A percentile compares a stretch with the other conserved stretches of the same genome.
Conservation (phyloP, 1,140 invertebrate genomes). For the Drosophila albomicans region DNA sequence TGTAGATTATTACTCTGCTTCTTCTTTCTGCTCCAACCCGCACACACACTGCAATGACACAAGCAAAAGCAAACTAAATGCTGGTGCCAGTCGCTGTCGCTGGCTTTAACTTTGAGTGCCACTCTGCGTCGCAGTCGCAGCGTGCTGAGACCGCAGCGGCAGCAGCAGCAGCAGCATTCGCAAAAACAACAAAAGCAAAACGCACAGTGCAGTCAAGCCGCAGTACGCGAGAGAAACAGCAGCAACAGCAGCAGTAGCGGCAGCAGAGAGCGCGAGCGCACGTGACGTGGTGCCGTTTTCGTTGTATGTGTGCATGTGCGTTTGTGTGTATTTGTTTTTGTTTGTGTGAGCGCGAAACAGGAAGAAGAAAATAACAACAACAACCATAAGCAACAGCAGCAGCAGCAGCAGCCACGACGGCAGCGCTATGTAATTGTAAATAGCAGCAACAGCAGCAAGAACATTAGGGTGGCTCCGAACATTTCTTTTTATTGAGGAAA, state of each 20-base stretch:
- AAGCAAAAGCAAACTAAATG: slow-evolving; percentile 80
- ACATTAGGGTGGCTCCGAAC: slow-evolving; percentile 53
- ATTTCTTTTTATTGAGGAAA: slow-evolving; percentile 7
- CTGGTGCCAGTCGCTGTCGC: slow-evolving; percentile 46
- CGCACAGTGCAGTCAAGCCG: slow-evolving; percentile 46
- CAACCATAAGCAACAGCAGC: slow-evolving; percentile 42
- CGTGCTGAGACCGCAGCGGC: slow-evolving; percentile 38
- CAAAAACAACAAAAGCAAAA: slow-evolving; percentile 62
- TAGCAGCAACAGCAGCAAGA: slow-evolving; percentile 33
- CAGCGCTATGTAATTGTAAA: slow-evolving; percentile 62
- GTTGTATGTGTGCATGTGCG: slow-evolving; percentile 10
- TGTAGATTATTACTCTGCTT: slow-evolving; percentile 38
- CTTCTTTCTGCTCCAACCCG: slow-evolving; percentile 58
- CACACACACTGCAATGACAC: slow-evolving; percentile 77
- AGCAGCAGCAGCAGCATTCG: slow-evolving; percentile 41
- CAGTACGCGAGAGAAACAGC: slow-evolving; percentile 30
- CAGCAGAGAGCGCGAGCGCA: slow-evolving; percentile 62
- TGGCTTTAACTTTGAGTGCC: slow-evolving; percentile 71
- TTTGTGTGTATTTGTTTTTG: slow-evolving; percentile 33
- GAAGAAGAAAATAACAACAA: slow-evolving; percentile 48
- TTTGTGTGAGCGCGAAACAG: slow-evolving; percentile 50
- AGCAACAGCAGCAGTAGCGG: slow-evolving; percentile 18
- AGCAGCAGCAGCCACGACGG: slow-evolving; percentile 35
- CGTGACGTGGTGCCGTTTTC: slow-evolving; percentile 62
- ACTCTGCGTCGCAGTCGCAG: slow-evolving; percentile 39